phyloP scores from a whole-genome alignment of 2,888 invertebrate genomes.

The Trachelus iudaicus region DNA sequence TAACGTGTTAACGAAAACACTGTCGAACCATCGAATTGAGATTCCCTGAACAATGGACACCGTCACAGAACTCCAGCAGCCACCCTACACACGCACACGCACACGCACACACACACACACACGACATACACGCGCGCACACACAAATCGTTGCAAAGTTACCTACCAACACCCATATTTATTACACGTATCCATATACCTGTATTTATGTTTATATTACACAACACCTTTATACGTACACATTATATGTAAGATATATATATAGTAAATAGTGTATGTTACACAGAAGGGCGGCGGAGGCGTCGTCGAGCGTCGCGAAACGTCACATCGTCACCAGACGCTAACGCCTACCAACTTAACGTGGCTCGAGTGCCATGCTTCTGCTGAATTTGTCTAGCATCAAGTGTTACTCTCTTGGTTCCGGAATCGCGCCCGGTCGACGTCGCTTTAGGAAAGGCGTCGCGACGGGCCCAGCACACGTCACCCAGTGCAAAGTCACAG shows the following conservation, averaged over 20 bases:
- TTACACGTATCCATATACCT: not conserved
- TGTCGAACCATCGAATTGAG: not conserved
- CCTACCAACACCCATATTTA: not conserved
- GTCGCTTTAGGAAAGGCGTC: not conserved
- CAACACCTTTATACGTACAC: not conserved
- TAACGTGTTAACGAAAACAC: not conserved
- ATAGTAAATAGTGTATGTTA: not conserved
- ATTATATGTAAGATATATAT: not conserved
- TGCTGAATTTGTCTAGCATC: not conserved
- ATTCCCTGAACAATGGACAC: not conserved
- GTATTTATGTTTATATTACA: not conserved
- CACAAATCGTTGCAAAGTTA: not conserved
- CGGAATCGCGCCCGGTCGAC: not conserved
- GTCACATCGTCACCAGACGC: not conserved
- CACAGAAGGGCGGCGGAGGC: not conserved
- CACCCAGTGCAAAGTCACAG: not conserved
- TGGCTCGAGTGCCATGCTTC: not conserved
- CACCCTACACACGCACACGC: too few species aligned
- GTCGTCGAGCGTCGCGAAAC: not conserved
- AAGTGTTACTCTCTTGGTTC: not conserved
- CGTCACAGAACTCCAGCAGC: not conserved
- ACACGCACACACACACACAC: too few species aligned
- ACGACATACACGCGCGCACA: too few species aligned
- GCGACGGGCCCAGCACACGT: not conserved
- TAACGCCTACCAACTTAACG: not conserved